These are phyloP conservation scores for Heterocephalus glaber DNA, from an alignment of 2,113 vertebrate genomes.

Conservation along the genomic window DNA sequence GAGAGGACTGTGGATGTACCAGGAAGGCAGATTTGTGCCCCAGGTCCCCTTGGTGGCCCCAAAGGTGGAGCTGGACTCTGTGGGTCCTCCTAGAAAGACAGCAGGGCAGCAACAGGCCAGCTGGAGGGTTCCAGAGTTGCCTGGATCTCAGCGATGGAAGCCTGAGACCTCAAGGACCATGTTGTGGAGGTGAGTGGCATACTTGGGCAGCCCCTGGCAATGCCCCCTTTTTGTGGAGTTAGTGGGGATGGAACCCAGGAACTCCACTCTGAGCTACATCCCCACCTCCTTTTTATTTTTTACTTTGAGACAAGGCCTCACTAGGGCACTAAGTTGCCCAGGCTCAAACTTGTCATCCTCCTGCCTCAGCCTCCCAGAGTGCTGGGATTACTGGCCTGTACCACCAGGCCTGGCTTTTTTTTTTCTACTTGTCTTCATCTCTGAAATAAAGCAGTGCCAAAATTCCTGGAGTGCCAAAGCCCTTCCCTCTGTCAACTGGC, in stretches of 20 bases:
- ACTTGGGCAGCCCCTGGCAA: neutral
- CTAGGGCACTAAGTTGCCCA: neutral
- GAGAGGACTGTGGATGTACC: fast-evolving
- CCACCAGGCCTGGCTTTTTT: neutral
- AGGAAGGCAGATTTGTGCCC: neutral
- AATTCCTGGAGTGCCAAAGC: neutral
- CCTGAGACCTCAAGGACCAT: fast-evolving
- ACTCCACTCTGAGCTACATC: neutral
- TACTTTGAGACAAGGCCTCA: neutral
- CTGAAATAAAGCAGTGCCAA: neutral
- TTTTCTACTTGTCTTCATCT: neutral
- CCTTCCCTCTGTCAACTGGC: neutral
- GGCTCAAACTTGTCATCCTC: neutral
- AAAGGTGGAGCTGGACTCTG: neutral
- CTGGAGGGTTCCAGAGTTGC: neutral
- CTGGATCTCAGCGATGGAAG: neutral
- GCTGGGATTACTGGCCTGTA: neutral
- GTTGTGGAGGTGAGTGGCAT: neutral
- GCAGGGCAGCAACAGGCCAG: neutral
- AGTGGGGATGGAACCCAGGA: neutral
- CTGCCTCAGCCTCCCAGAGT: neutral
- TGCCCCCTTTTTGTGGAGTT: neutral
- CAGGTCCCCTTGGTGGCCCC: fast-evolving
- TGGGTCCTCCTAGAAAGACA: neutral
- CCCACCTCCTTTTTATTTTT: neutral